Base-by-base conservation (phyloP, 2,797 vertebrate genomes). In the Cuniculus paca region DNA sequence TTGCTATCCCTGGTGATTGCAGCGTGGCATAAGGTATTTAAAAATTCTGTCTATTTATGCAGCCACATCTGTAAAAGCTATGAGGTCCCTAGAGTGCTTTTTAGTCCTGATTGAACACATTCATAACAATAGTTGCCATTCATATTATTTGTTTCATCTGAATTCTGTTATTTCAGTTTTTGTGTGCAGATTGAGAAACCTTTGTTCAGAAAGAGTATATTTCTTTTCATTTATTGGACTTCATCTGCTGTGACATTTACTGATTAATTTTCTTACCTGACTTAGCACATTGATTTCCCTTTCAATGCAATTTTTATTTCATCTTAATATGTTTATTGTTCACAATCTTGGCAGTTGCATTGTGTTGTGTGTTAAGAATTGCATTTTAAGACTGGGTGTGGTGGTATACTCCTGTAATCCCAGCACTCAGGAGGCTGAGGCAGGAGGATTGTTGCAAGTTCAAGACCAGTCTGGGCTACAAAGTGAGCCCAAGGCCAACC, bases 281-380 rank as follows among this genome's bases (percentile, higher is more conserved):
- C 80, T 79, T 93, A 74, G 61, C 83, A 91, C 54, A 86, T 17
- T 90, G 17, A 94, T 39, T 94, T 94, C 16, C 34, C 50, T 96
- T 90, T 70, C 78, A 86, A 90, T 83, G 93, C 26, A 90, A 0
- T 79, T 95, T 92, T 95, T 77, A 58, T 95, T 90, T 96, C 39
- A 87, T 61, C 42, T 85, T 81, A 90, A 13, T 39, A 16, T 90
- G 75, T 77, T 81, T 80, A 24, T 90, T 16, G 81, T 9, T 85
- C 52, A 75, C 1, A 50, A 2, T 77, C 45, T 56, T 80, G 9
- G 72, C 10, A 82, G 34, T n/a, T 94, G 52, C 75, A 42, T n/a
- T 93, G 16, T 75, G 39, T 79, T 70, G n/a, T 70, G 65, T 70
- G 36, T 70, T 70, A 70, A 70, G 36, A 39, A 70, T 70, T 70